These are phyloP conservation scores for Bubo blakistoni DNA, from an alignment of 2,113 vertebrate genomes.

Conservation along the genomic window DNA sequence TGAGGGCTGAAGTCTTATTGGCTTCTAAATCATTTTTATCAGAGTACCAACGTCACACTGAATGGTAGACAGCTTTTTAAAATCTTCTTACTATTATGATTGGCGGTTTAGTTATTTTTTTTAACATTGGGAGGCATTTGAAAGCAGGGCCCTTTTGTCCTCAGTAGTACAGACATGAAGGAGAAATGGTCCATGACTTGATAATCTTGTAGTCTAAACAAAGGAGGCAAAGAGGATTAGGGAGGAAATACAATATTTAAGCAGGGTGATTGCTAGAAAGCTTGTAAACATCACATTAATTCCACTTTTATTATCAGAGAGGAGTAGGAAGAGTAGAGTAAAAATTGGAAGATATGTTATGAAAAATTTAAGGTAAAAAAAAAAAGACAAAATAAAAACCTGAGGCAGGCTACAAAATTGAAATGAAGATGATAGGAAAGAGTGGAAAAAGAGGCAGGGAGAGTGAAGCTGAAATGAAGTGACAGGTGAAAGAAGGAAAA, in stretches of 20 bases:
- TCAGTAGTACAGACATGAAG: background rate
- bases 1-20: background rate
- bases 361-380: background rate
- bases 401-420: background rate
- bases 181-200: background rate
- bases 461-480: background rate
- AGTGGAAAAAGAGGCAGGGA: background rate
- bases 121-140: background rate
- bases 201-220: slow-evolving; percentile 26
- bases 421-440: background rate
- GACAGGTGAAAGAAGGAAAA: background rate
- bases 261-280: background rate
- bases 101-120: background rate
- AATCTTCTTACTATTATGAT: background rate
- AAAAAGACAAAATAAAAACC: background rate
- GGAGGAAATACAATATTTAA: slow-evolving; percentile 16
- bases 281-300: slow-evolving; percentile 16
- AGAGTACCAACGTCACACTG: background rate
- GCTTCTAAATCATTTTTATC: background rate
- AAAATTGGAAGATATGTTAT: background rate
- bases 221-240: background rate
- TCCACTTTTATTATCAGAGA: background rate
- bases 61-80: background rate
- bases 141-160: background rate
- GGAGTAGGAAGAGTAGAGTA: background rate